Conservation (phyloP, 2,113 vertebrate species). For the Varanus komodoensis region DNA sequence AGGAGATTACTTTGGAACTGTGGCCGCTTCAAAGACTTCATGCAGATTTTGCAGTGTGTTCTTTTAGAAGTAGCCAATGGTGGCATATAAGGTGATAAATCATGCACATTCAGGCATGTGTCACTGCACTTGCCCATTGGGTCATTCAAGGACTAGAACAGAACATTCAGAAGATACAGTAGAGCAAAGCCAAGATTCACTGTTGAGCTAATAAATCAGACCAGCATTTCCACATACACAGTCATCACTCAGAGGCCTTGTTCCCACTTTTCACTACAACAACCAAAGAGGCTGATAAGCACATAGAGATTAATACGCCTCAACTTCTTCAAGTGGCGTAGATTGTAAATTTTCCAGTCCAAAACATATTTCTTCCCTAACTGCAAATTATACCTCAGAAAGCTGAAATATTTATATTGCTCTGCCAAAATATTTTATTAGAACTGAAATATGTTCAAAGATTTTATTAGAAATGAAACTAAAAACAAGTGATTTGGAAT, state of each 20-base stretch:
- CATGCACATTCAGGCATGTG: neutral
- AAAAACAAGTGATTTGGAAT: neutral
- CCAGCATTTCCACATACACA: neutral
- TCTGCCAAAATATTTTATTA: neutral
- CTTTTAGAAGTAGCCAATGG: neutral
- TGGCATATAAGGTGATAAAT: neutral
- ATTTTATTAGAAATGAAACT: neutral
- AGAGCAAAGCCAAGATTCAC: neutral
- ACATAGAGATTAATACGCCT: constrained; percentile 27
- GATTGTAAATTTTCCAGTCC: constrained; percentile 39
- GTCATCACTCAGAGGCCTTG: constrained; percentile 31
- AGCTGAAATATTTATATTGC: accelerated
- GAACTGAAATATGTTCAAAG: neutral
- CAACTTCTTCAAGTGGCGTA: constrained; percentile 44
- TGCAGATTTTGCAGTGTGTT: neutral
- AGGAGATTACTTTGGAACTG: neutral
- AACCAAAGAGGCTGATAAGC: constrained; percentile 35
- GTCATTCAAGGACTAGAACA: constrained; percentile 14
- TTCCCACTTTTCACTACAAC: constrained; percentile 17
- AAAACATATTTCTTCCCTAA: neutral
- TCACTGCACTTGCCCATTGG: neutral
- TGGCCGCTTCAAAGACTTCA: neutral
- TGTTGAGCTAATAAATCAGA: neutral
- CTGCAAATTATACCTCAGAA: neutral
- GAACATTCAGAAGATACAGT: neutral